Evolutionary conservation across 2,888 invertebrate species (phyloP).

Genomic region (Bruchidius siliquastri): DNA sequence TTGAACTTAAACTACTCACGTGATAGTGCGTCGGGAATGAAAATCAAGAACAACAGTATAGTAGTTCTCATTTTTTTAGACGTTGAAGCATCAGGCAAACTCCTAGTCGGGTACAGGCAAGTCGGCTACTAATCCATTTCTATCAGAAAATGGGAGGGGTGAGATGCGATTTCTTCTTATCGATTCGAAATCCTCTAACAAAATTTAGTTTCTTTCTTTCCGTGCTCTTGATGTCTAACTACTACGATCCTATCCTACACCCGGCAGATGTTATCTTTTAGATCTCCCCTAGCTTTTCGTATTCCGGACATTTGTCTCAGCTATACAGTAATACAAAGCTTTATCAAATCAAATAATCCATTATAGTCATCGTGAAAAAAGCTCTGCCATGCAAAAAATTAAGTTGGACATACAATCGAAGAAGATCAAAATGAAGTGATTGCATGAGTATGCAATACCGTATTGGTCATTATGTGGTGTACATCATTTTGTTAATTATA

Average conservation of each 20-base stretch:
- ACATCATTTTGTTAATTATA: no score
- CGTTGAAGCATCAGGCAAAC: neutral
- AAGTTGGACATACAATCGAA: no score
- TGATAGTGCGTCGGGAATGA: no score
- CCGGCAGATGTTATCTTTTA: neutral
- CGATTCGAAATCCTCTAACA: neutral
- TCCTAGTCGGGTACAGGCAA: neutral
- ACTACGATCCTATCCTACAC: neutral
- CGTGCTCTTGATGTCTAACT: neutral
- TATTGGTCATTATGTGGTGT: no score
- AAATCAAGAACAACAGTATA: no score
- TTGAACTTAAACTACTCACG: no score
- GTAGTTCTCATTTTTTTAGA: no score
- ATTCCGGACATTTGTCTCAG: neutral
- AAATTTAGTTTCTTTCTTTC: neutral
- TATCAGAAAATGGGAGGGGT: neutral
- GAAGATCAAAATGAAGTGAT: no score
- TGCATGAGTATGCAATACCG: no score
- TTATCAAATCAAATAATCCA: no score
- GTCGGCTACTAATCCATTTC: neutral
- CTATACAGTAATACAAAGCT: neutral
- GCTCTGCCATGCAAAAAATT: no score
- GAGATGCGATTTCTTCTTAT: neutral
- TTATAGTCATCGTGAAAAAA: no score
- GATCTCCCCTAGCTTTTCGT: neutral